Evolutionary conservation across 2,113 vertebrate genomes (phyloP).

Genomic region (Crotalus horridus): DNA sequence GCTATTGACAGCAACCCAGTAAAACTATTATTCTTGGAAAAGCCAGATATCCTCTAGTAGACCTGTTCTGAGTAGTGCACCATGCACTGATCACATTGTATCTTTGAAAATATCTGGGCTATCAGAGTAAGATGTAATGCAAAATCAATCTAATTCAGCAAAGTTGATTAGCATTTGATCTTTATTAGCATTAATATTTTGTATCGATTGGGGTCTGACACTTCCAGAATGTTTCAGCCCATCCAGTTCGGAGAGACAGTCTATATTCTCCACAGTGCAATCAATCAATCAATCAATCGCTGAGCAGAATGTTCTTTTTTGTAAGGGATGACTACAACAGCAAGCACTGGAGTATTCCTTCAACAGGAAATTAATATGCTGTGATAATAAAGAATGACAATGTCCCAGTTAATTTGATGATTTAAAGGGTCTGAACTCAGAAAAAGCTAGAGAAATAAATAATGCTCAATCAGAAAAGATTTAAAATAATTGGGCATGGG

Average conservation of each 20-base stretch:
- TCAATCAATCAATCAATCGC: background rate
- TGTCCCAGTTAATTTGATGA: constrained; percentile 4
- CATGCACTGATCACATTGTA: background rate
- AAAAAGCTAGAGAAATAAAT: background rate
- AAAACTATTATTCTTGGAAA: background rate
- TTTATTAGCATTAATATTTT: background rate
- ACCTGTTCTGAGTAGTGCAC: background rate
- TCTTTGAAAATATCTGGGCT: background rate
- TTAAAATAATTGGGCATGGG: background rate
- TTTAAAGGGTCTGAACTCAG: background rate
- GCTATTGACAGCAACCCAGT: background rate
- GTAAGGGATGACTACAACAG: background rate
- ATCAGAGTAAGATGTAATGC: background rate
- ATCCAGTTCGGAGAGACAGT: background rate
- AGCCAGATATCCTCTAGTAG: background rate
- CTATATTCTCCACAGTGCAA: background rate
- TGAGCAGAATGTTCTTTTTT: background rate
- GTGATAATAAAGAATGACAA: background rate
- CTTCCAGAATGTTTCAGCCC: background rate
- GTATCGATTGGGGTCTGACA: background rate
- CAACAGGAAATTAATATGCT: background rate
- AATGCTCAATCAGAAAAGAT: background rate
- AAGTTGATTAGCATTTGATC: background rate
- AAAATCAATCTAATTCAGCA: background rate
- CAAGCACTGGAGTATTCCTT: background rate